Percentiles rank a stretch among this genome's conserved stretches.
Conservation (phyloP, 2,113 vertebrate species). For the Trogon surrucura region DNA sequence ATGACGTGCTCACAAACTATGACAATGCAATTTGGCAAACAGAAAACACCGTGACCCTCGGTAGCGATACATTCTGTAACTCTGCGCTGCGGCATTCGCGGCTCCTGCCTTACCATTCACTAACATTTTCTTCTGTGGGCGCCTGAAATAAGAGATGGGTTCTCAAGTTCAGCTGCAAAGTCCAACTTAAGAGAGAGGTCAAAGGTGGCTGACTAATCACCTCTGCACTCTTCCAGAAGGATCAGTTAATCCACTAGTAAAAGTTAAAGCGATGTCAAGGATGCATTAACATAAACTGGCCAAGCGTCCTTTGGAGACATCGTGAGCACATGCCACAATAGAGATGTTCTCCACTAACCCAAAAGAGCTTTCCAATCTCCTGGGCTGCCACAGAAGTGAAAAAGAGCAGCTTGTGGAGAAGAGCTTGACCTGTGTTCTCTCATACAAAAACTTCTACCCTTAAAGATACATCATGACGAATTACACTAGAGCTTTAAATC, state of each 20-base stretch:
- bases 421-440: neutral
- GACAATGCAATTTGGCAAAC: neutral
- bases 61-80: neutral
- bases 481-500: neutral
- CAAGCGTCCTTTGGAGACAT: neutral
- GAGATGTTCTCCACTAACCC: neutral
- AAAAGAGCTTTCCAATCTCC: neutral
- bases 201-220: slow-evolving; percentile 41
- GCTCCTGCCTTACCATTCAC: neutral
- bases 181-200: slow-evolving; percentile 21
- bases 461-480: neutral
- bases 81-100: neutral
- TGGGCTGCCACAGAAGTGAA: neutral
- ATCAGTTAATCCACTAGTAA: slow-evolving; percentile 11
- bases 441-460: neutral
- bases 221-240: neutral
- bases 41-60: neutral
- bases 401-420: neutral
- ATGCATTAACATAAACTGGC: neutral
- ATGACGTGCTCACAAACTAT: neutral
- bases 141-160: neutral
- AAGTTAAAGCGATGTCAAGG: slow-evolving; percentile 20
- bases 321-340: neutral
- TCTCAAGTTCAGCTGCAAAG: slow-evolving; percentile 59
- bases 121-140: neutral